phyloP scores from a whole-genome alignment of 37 sponge, comb jelly and placozoan genomes.

The Geodia barretti region DNA sequence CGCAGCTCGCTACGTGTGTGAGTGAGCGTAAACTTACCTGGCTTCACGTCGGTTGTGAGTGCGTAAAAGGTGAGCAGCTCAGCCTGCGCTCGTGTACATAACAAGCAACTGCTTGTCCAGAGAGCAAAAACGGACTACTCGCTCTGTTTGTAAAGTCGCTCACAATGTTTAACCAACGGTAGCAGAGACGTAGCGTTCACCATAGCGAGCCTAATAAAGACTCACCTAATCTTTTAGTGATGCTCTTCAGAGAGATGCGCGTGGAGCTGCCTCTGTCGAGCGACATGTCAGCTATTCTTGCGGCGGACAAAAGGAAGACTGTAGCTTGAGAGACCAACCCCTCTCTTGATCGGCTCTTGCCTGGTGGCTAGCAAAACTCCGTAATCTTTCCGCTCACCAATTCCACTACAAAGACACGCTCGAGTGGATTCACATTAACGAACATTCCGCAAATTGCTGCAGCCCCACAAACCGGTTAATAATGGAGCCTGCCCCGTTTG shows the following conservation, averaged over 20 bases:
- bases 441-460: not conserved
- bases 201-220: no score
- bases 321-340: no score
- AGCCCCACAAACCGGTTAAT: no score
- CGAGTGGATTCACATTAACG: not conserved
- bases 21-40: no score
- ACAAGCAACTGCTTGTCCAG: not conserved
- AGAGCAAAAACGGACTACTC: no score
- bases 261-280: constrained; percentile 51
- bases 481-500: constrained; percentile 3
- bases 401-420: no score
- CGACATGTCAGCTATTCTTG: constrained; percentile 3
- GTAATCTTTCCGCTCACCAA: not conserved
- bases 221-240: constrained; percentile 53
- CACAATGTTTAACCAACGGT: no score
- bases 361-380: not conserved
- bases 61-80: no score
- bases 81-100: no score
- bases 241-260: constrained; percentile 35
- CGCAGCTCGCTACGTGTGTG: not conserved
- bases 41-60: no score
- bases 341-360: no score
- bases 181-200: not conserved
- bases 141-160: no score
- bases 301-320: not conserved